Conservation (phyloP, 2,888 invertebrate genomes). For the Xestoiulus laeticollis region DNA sequence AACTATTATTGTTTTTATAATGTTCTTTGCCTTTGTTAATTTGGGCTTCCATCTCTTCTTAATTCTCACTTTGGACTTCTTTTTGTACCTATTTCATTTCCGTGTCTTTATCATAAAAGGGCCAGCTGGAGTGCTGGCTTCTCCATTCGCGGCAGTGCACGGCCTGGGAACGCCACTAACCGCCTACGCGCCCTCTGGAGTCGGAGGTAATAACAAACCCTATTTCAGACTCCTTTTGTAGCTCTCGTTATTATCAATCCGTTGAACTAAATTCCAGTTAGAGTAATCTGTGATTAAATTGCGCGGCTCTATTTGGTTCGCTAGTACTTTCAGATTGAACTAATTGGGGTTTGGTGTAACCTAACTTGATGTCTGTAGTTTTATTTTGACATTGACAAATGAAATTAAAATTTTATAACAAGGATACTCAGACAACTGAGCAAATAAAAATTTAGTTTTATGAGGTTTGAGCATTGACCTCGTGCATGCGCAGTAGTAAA, state of each 20-base stretch:
- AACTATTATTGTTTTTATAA: neutral
- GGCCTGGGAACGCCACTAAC: conserved; percentile 85
- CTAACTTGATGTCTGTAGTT: neutral
- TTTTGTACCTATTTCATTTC: conserved; percentile 53
- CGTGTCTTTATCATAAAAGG: conserved; percentile 67
- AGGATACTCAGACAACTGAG: too few relatives aligned
- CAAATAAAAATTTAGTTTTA: too few relatives aligned
- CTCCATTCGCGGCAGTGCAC: conserved; percentile 80
- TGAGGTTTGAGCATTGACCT: too few relatives aligned
- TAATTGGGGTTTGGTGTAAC: neutral
- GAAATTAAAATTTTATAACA: too few relatives aligned
- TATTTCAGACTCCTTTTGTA: conserved; percentile 1
- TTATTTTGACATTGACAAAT: neutral
- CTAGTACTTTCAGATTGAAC: neutral
- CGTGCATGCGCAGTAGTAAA: too few relatives aligned
- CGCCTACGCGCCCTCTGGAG: conserved; percentile 64
- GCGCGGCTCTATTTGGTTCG: neutral
- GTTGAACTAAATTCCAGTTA: too few relatives aligned
- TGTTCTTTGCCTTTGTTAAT: neutral
- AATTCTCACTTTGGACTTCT: neutral
- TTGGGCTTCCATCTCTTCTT: neutral
- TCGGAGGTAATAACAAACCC: conserved; percentile 62
- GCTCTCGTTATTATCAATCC: neutral
- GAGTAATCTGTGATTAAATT: too few relatives aligned
- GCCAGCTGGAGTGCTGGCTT: conserved; percentile 84